Evolutionary conservation across 2,888 invertebrate genomes (phyloP).

Genomic region (Sthenelais limicola): DNA sequence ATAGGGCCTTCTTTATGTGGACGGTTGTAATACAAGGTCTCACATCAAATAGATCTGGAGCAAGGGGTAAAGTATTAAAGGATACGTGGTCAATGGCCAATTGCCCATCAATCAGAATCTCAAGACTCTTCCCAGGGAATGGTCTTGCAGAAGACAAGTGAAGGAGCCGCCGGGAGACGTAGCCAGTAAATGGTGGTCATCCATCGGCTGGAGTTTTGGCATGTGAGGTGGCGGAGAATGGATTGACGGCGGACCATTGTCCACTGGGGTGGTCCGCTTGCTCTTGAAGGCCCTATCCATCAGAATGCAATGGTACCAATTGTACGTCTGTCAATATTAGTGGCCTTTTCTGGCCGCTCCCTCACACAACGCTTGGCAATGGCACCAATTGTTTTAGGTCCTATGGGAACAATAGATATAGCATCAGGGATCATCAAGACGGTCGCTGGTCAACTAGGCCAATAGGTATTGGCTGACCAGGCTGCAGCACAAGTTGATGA

Average conservation of each 20-base stretch:
- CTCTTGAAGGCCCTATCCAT: conserved; percentile 38
- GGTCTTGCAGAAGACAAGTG: too few relatives aligned
- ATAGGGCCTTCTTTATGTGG: too few relatives aligned
- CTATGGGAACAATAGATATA: conserved; percentile 36
- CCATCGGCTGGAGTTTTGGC: too few relatives aligned
- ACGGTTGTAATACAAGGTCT: too few relatives aligned
- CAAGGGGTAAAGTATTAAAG: too few relatives aligned
- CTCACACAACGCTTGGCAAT: conserved; percentile 16
- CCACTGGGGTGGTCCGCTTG: conserved; percentile 23
- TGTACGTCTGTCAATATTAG: conserved; percentile 37
- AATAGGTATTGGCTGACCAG: conserved; percentile 37
- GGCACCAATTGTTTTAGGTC: conserved; percentile 38
- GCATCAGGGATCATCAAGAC: conserved; percentile 39
- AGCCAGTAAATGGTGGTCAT: too few relatives aligned
- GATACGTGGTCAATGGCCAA: too few relatives aligned
- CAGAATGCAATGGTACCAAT: conserved; percentile 39
- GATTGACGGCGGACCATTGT: conserved; percentile 23
- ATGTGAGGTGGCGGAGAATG: too few relatives aligned
- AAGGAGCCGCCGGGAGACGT: too few relatives aligned
- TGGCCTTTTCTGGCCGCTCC: conserved; percentile 23
- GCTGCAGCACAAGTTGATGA: conserved; percentile 10
- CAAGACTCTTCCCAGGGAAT: too few relatives aligned
- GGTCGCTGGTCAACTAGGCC: conserved; percentile 31
- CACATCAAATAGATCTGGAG: too few relatives aligned
- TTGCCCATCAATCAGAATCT: too few relatives aligned